Evolutionary conservation across 2,888 invertebrate genomes (phyloP).

Genomic region (Macaria notata): DNA sequence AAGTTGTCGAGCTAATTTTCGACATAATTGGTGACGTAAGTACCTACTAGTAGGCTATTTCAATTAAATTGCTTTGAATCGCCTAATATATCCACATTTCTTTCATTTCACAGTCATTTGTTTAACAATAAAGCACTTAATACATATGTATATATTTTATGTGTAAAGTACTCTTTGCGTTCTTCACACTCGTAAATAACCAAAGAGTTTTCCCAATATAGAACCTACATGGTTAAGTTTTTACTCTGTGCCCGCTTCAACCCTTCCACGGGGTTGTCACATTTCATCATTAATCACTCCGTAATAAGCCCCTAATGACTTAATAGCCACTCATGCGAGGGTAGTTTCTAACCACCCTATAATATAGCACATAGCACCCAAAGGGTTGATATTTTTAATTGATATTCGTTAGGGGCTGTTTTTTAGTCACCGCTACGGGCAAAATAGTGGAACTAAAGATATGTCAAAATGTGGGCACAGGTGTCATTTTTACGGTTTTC

Average conservation of each 20-base stretch:
- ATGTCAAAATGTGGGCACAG: conserved; percentile 20
- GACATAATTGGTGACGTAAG: too few species aligned
- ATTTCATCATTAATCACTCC: conserved; percentile 43
- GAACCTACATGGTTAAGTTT: too few species aligned
- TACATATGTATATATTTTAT: too few species aligned
- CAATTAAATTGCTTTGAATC: too few species aligned
- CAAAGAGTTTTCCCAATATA: too few species aligned
- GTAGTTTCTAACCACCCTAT: conserved; percentile 31
- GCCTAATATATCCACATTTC: too few species aligned
- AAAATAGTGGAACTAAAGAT: conserved; percentile 21
- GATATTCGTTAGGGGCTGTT: conserved; percentile 29
- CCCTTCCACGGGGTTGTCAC: conserved; percentile 35
- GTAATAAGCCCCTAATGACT: conserved; percentile 44
- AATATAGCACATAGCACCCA: conserved; percentile 17
- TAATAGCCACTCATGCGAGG: conserved; percentile 40
- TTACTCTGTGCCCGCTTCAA: conserved; percentile 17
- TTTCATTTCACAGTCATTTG: too few species aligned
- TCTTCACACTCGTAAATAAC: too few species aligned
- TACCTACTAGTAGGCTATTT: too few species aligned
- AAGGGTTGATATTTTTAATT: conserved; percentile 40
- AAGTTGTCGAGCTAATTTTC: too few species aligned
- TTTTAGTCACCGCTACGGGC: conserved; percentile 9
- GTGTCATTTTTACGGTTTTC: conserved; percentile 17
- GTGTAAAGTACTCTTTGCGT: too few species aligned
- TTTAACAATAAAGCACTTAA: too few species aligned